Base-by-base conservation (phyloP, 2,113 vertebrate species). In the Corydoras maculifer region DNA sequence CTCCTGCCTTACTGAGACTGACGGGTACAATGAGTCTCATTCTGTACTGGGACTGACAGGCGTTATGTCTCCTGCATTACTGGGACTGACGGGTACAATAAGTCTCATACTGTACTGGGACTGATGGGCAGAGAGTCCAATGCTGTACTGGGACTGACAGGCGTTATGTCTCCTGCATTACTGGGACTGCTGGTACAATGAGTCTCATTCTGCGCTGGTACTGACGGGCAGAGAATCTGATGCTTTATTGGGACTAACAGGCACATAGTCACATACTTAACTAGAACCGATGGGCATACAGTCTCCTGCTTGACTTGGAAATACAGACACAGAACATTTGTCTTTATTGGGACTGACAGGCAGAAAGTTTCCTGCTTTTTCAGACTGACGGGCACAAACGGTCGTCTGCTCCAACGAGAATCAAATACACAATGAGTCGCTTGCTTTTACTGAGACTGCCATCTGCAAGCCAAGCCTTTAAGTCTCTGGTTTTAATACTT, bases 401-500 rank as follows among this genome's bases (percentile, higher is more conserved):
- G 35, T 43, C 35, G 7, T 43, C 35, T 8, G 35, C 35, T 43
- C 35, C 4, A 43, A 1, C 7, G 35, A 43, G 35, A 43, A 43
- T 43, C 4, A 43, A 2, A 43, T 43, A 43, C 35, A 43, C 35
- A 43, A 43, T 43, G 7, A 43, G 35, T 43, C 35, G 4, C 7
- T 43, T 43, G 35, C 15, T 43, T 25, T n/a, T 15, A 25, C 14
- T 32, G 9, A 10, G n/a, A 48, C 2, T 48, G 9, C 35, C 35
- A 43, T 4, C 35, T 43, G 35, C 35, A 2, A 43, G 7, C 35
- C 35, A 43, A 43, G 35, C 4, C 6, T 25, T 25, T 25, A 25
- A 25, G 18, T 31, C 11, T 49, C 53, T 73, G 63, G 35, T 65
- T 66, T 66, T 32, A 53, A 48, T 11, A 5, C 43, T 32, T 65